Conservation (phyloP, 1,140 invertebrate genomes). For the Drosophila watanabei region DNA sequence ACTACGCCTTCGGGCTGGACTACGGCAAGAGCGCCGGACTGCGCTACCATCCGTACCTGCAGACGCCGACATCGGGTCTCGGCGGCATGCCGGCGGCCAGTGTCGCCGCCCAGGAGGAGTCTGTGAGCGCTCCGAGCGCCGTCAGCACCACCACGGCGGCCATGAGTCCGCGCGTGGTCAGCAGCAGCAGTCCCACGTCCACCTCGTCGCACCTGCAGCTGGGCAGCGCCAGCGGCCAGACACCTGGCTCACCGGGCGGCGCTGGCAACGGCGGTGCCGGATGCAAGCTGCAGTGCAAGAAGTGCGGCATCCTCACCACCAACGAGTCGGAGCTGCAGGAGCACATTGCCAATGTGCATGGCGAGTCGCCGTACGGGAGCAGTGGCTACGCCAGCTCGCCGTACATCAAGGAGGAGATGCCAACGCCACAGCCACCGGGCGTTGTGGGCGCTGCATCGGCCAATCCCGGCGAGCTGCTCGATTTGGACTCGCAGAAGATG, state of each 20-base stretch:
- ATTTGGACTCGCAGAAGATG: constrained; percentile 95
- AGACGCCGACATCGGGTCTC: constrained; percentile 66
- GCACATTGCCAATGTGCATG: constrained; percentile 90
- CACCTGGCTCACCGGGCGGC: constrained; percentile 88
- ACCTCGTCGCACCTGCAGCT: constrained; percentile 80
- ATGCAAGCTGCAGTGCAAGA: constrained; percentile 89
- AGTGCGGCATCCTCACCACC: constrained; percentile 92
- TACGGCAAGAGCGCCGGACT: constrained; percentile 51
- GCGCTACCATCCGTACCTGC: constrained; percentile 82
- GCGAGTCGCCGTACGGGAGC: constrained; percentile 86
- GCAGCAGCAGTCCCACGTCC: constrained; percentile 80
- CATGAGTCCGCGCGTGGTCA: constrained; percentile 83
- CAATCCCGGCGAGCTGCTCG: constrained; percentile 91
- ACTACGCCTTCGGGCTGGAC: constrained; percentile 43
- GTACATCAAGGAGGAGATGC: constrained; percentile 84
- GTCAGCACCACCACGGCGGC: constrained; percentile 67
- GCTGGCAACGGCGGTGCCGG: constrained; percentile 69
- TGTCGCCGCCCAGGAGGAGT: constrained; percentile 11
- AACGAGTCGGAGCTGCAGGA: constrained; percentile 90
- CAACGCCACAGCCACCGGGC: constrained; percentile 70
- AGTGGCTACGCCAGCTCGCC: constrained; percentile 84
- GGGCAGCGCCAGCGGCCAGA: constrained; percentile 81
- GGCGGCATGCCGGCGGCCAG: constrained; percentile 37
- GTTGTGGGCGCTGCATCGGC: constrained; percentile 58
- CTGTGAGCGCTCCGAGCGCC: constrained; percentile 30